phyloP scores from a whole-genome alignment of 2,113 vertebrate genomes.

The Hystrix brachyura region DNA sequence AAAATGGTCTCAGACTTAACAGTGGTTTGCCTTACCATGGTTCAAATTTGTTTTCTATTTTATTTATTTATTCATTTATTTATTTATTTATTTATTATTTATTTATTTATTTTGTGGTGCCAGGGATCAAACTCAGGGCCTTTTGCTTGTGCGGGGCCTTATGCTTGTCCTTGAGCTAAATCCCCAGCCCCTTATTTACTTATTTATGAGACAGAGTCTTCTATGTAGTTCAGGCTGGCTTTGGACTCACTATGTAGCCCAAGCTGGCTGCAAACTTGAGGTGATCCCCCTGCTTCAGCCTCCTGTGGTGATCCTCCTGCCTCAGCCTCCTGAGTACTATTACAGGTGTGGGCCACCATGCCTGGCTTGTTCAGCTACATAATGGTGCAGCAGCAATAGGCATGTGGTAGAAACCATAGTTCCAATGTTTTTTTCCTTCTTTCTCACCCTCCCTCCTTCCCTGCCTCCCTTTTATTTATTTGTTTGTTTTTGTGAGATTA shows the following conservation, averaged over 20 bases:
- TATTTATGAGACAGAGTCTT: neutral
- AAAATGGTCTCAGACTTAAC: neutral
- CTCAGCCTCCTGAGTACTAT: neutral
- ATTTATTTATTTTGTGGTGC: too few species aligned
- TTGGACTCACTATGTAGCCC: neutral
- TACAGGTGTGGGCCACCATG: neutral
- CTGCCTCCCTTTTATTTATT: neutral
- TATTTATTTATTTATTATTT: too few species aligned
- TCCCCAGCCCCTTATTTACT: too few species aligned
- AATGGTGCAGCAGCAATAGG: neutral
- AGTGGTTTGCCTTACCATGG: neutral
- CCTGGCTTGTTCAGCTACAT: neutral
- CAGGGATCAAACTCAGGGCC: too few species aligned
- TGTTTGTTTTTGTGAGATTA: neutral
- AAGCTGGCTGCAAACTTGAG: neutral
- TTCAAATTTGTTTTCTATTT: neutral
- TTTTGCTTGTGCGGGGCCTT: too few species aligned
- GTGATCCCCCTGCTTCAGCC: neutral
- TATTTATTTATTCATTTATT: too few species aligned
- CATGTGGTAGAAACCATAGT: neutral
- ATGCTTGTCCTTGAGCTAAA: too few species aligned
- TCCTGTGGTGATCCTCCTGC: neutral
- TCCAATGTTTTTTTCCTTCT: neutral
- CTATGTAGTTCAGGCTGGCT: neutral
- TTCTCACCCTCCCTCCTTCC: neutral